Base-by-base conservation (phyloP, 2,888 invertebrate genomes). In the Ashinkailepas kermadecensis region DNA sequence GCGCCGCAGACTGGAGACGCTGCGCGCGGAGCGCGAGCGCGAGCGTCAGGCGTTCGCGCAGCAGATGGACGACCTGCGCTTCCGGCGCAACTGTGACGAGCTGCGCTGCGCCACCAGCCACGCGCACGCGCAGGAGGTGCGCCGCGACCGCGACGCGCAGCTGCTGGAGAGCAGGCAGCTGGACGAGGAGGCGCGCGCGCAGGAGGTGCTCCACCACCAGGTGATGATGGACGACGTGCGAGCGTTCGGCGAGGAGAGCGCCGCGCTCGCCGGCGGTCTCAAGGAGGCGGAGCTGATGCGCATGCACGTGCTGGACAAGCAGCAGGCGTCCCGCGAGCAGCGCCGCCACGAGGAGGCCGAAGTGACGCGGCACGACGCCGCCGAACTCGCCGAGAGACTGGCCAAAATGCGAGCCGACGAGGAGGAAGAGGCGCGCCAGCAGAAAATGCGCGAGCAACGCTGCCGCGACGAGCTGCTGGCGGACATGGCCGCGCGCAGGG, bases 121-220 rank as follows among this genome's bases (percentile, higher is more conserved):
- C 8, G 54, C 54, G 74, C 74, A 74, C 54, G 74, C 74, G 54
- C 74, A 54, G 74, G 74, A 74, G 74, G 74, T 74, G 74, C 74
- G 54, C 74, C 74, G 12, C 8, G 74, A 74, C 54, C 39, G 74
- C 8, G 74, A 74, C 74, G 74, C 39, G 54, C 74, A 74, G 74
- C 74, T 74, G 74, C 54, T 18, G 13, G 39, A 54, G 54, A 10
- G 10, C 23, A 18, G 74, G 54, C 39, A 11, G 54, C 74, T 74
- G 74, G 10, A 18, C 4, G 54, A 13, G 8, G 74, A 74, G 21
- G 74, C 25, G 54, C 23, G 23, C 39, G 18, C 3, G 25, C 74
- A 74, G 74, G 54, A 74, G 74, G 74, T 54, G 18, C 54, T 74
- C 1, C 74, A 74, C 54, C 74, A 74, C 18, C 74, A 54, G 54